These are phyloP conservation scores for Lepidurus packardi DNA, from an alignment of 1,140 invertebrate species.

Conservation along the genomic window DNA sequence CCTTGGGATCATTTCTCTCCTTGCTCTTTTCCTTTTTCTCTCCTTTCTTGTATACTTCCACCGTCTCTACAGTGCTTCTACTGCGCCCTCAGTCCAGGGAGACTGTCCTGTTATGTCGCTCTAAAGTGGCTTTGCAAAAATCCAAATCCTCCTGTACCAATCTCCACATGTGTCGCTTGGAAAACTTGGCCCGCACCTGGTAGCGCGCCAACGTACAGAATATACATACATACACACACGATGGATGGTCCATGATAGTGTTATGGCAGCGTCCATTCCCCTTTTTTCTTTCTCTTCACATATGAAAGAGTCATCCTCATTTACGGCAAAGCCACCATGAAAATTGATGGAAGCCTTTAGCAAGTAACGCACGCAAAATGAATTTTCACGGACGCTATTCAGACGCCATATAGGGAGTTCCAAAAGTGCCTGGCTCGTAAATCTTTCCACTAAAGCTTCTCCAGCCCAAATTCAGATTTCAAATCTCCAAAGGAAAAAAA, in stretches of 20 bases:
- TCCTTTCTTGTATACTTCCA: background rate
- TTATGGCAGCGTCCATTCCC: background rate
- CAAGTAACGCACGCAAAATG: background rate
- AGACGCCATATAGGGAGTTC: background rate
- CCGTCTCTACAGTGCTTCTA: background rate
- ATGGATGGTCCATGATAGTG: background rate
- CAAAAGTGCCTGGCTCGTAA: background rate
- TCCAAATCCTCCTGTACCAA: background rate
- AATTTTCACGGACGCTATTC: background rate
- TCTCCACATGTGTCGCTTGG: background rate
- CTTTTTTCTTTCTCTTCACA: background rate
- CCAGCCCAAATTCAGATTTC: background rate
- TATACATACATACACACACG: background rate
- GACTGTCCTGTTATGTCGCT: background rate
- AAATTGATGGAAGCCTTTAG: background rate
- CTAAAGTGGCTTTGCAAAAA: background rate
- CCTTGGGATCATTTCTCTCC: background rate
- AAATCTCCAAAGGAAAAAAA: background rate
- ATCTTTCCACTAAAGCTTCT: background rate
- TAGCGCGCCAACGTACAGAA: background rate
- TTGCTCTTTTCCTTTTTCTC: background rate
- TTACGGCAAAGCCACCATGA: background rate
- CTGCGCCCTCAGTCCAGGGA: background rate
- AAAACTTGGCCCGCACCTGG: conserved; percentile 3
- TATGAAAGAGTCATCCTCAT: background rate